A percentile compares a stretch with the other conserved stretches of the same genome.
phyloP scores from a whole-genome alignment of 1,140 invertebrate species.

The Ganaspis sp. region DNA sequence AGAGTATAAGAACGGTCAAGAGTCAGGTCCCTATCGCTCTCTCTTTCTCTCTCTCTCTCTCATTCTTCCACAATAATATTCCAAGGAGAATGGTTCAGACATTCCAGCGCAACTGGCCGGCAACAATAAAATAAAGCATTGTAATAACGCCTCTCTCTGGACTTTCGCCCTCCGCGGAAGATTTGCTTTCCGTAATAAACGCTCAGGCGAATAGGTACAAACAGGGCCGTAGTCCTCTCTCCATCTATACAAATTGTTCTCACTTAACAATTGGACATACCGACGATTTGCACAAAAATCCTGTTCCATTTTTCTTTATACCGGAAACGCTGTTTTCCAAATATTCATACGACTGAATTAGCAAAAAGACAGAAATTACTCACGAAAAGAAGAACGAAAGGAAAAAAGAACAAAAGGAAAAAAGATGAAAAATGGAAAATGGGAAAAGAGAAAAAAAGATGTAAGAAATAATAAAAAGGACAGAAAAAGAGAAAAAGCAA shows the following conservation, averaged over 20 bases:
- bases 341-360: too few species aligned
- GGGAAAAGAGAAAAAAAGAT: too few species aligned
- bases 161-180: constrained; percentile 57
- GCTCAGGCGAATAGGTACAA: constrained; percentile 35
- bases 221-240: not conserved
- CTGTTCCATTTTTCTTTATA: too few species aligned
- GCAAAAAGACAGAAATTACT: too few species aligned
- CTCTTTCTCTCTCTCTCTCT: constrained; percentile 46
- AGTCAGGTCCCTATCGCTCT: constrained; percentile 45
- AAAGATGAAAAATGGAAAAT: too few species aligned
- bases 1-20: constrained; percentile 49
- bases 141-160: constrained; percentile 64
- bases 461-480: too few species aligned
- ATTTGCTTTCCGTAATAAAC: constrained; percentile 69
- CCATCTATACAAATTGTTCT: not conserved
- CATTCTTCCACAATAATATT: constrained; percentile 58
- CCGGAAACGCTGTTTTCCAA: too few species aligned
- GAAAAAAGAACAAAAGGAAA: too few species aligned
- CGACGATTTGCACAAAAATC: too few species aligned
- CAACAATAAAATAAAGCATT: constrained; percentile 73
- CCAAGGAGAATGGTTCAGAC: constrained; percentile 61
- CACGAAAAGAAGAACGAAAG: too few species aligned
- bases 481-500: too few species aligned
- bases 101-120: constrained; percentile 64
- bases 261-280: too few species aligned